Evolutionary conservation across 2,113 vertebrate species (phyloP).

Genomic region (Gallinago undulata): DNA sequence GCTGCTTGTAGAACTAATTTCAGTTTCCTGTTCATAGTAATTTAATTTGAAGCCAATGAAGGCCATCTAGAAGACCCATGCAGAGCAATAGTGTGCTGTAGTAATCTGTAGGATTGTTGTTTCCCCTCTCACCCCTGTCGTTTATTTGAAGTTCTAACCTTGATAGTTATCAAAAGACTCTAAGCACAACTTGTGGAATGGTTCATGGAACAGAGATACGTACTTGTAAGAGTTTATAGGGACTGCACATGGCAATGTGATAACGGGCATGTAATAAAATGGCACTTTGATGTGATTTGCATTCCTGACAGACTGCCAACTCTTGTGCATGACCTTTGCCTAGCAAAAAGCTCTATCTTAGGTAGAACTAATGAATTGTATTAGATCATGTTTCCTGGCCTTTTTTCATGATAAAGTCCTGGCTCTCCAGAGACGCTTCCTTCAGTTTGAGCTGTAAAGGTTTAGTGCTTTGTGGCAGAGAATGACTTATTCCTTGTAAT

Average conservation of each 20-base stretch:
- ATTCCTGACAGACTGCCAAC: neutral
- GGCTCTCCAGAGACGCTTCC: neutral
- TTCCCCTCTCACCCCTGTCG: rapidly evolving
- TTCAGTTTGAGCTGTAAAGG: neutral
- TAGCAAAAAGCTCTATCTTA: neutral
- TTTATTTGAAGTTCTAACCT: neutral
- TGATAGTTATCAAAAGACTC: neutral
- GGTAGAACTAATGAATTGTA: neutral
- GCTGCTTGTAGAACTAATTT: neutral
- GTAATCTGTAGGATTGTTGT: neutral
- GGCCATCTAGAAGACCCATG: neutral
- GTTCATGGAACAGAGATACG: rapidly evolving
- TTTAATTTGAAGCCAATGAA: neutral
- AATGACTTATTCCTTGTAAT: neutral
- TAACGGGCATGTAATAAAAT: neutral
- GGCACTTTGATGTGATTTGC: neutral
- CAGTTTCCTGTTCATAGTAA: neutral
- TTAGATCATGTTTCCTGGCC: neutral
- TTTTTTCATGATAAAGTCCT: neutral
- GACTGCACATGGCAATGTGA: rapidly evolving
- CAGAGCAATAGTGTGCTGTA: neutral
- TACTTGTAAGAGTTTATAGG: neutral
- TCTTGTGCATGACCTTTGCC: neutral
- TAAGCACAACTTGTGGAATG: neutral
- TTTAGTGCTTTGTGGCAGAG: neutral